Conservation (phyloP, 1,140 invertebrate species). For the Diuraphis noxia region DNA sequence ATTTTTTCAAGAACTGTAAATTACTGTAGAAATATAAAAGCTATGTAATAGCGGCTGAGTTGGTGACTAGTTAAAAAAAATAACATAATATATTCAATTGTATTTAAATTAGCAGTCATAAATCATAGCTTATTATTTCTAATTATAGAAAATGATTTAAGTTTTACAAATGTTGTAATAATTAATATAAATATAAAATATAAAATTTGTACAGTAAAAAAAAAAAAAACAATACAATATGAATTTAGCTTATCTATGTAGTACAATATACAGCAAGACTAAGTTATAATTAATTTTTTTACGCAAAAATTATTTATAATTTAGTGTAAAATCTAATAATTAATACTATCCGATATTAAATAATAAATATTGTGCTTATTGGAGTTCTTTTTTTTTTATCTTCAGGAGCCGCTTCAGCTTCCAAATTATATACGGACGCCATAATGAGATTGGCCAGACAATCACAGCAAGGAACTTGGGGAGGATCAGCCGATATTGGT, state of each 20-base stretch:
- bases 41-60: neutral
- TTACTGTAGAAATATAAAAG: neutral
- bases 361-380: neutral
- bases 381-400: slow-evolving; percentile 17
- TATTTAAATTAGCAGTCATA: neutral
- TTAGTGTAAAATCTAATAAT: neutral
- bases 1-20: neutral
- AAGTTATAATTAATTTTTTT: neutral
- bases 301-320: neutral
- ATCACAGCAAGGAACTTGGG: slow-evolving; percentile 84
- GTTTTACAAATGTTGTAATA: neutral
- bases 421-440: slow-evolving; percentile 82
- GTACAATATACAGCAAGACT: neutral
- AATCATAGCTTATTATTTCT: neutral
- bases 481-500: slow-evolving; percentile 88
- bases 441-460: slow-evolving; percentile 82
- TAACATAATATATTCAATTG: neutral
- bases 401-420: slow-evolving; percentile 83
- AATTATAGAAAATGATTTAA: neutral
- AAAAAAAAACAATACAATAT: neutral
- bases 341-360: neutral
- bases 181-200: neutral
- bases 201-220: neutral
- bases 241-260: neutral
- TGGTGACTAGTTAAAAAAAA: neutral